phyloP scores from a whole-genome alignment of 1,140 invertebrate genomes.

The Holotrichia oblita region DNA sequence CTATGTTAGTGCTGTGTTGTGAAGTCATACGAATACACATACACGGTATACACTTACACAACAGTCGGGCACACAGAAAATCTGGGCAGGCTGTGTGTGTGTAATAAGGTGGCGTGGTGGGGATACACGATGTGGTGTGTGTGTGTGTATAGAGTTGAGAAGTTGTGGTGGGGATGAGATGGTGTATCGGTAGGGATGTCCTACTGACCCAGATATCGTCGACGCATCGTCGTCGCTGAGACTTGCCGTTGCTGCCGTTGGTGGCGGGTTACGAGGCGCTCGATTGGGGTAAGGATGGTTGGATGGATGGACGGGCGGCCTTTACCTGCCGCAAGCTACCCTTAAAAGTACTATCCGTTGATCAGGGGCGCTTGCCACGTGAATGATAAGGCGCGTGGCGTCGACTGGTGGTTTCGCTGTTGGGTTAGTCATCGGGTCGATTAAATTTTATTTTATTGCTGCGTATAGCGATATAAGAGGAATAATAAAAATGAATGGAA shows the following conservation, averaged over 20 bases:
- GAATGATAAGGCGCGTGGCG: background rate
- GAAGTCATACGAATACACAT: constrained; percentile 55
- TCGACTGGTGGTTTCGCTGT: too few relatives aligned
- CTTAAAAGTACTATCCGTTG: background rate
- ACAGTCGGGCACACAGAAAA: constrained; percentile 43
- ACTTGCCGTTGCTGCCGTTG: background rate
- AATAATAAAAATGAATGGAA: too few relatives aligned
- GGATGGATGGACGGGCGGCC: constrained; percentile 28
- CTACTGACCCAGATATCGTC: constrained; percentile 73
- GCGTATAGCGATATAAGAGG: too few relatives aligned
- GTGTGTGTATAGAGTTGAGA: background rate
- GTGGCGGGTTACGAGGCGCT: constrained; percentile 14
- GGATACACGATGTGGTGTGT: constrained; percentile 40
- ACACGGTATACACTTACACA: constrained; percentile 44
- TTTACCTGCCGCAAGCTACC: constrained; percentile 54
- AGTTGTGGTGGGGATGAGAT: constrained; percentile 58
- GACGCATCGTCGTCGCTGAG: constrained; percentile 45
- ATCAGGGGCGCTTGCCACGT: background rate
- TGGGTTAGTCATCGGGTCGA: too few relatives aligned
- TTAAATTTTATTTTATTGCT: too few relatives aligned
- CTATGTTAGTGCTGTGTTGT: constrained; percentile 68
- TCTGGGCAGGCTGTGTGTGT: constrained; percentile 40
- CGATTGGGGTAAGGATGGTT: background rate
- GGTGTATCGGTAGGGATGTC: constrained; percentile 66
- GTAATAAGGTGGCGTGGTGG: constrained; percentile 49